These are phyloP conservation scores for Calliphora vomitoria DNA, from an alignment of 2,888 invertebrate genomes.

Conservation along the genomic window DNA sequence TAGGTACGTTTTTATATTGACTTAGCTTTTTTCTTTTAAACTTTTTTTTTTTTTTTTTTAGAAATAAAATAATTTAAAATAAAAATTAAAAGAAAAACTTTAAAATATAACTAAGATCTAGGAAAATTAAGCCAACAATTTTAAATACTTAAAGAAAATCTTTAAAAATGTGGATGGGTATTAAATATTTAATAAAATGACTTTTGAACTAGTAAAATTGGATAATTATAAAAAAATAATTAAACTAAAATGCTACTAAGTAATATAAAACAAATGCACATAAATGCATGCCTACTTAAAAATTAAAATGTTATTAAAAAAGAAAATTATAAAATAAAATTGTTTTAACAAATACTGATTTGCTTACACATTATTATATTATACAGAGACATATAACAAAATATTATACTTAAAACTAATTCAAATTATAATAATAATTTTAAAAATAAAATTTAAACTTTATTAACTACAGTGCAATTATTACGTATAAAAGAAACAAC, in stretches of 20 bases:
- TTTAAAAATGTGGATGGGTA: conserved; percentile 5
- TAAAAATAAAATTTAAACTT: conserved; percentile 33
- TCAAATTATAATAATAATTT: conserved; percentile 39
- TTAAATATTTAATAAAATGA: conserved; percentile 32
- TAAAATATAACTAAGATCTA: neutral
- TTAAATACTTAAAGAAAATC: conserved; percentile 11
- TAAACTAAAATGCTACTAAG: conserved; percentile 39
- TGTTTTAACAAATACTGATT: conserved; percentile 73
- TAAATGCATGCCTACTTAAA: conserved; percentile 51
- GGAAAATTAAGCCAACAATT: conserved; percentile 1
- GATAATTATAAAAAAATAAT: conserved; percentile 49
- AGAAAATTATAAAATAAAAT: conserved; percentile 39
- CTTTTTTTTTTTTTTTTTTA: no score
- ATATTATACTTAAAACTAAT: conserved; percentile 12
- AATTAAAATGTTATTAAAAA: conserved; percentile 62
- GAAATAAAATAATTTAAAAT: conserved; percentile 71
- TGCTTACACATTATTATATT: conserved; percentile 56
- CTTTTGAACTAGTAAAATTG: conserved; percentile 8
- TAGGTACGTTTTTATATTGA: conserved; percentile 72
- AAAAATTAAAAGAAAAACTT: conserved; percentile 51
- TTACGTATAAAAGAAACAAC: conserved; percentile 2
- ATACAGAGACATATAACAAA: conserved; percentile 31
- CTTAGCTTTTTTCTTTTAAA: conserved; percentile 61
- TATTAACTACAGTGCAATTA: conserved; percentile 50
- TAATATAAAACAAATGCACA: conserved; percentile 57